Evolutionary conservation across 2,888 invertebrate genomes (phyloP).

Genomic region (Aspidapion aeneum): DNA sequence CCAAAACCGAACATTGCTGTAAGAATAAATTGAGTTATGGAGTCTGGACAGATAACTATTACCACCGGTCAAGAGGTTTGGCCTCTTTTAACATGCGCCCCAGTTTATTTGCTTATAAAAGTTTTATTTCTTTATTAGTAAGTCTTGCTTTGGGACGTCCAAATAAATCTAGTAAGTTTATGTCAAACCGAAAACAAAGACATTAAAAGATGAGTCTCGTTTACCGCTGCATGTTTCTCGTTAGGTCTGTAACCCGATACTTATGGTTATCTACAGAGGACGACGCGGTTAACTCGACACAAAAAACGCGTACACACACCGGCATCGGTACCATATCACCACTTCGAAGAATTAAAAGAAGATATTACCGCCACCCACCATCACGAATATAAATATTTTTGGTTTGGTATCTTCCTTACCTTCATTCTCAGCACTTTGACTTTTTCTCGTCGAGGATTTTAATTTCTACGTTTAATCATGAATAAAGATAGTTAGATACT

Average conservation of each 20-base stretch:
- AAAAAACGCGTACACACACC: background rate
- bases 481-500: too few species aligned
- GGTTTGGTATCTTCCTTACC: background rate
- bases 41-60: too few species aligned
- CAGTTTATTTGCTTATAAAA: too few species aligned
- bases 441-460: background rate
- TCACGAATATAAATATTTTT: background rate
- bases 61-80: too few species aligned
- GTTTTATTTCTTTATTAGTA: too few species aligned
- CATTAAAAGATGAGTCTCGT: background rate
- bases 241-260: background rate
- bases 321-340: background rate
- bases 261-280: background rate
- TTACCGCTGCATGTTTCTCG: background rate
- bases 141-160: too few species aligned
- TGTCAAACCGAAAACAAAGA: background rate
- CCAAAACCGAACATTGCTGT: too few species aligned
- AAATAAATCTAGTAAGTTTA: too few species aligned
- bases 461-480: background rate
- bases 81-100: too few species aligned
- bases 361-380: constrained; percentile 16
- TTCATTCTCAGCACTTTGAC: background rate
- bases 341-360: constrained; percentile 17
- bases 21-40: too few species aligned
- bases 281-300: background rate